Evolutionary conservation across 2,797 vertebrate genomes (phyloP).

Genomic region (Onychomys leucogaster): DNA sequence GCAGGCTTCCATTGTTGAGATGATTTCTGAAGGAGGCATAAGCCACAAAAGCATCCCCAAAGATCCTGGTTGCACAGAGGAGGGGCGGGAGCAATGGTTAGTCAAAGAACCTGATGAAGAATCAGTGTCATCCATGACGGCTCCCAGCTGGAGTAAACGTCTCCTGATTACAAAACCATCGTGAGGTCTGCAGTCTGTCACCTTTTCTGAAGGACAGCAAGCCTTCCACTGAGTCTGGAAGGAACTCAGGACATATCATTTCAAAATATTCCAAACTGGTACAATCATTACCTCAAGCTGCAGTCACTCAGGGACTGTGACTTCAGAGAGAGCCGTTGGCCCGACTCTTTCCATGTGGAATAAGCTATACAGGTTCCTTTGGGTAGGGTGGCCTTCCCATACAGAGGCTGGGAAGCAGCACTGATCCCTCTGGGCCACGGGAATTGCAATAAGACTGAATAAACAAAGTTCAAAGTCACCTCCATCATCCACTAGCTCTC

Average conservation of each 20-base stretch:
- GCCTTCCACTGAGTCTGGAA: not conserved
- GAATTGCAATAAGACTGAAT: not conserved
- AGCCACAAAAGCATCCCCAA: constrained; percentile 9
- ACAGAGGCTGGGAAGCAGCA: not conserved
- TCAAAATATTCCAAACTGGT: not conserved
- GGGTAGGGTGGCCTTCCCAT: not conserved
- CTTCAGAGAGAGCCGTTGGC: not conserved
- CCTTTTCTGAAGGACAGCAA: constrained; percentile 23
- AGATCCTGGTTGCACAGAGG: not conserved
- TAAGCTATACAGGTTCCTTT: not conserved
- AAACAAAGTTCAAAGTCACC: not conserved
- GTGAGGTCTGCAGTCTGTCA: constrained; percentile 19
- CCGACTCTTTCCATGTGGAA: not conserved
- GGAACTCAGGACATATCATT: not conserved
- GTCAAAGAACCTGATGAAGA: constrained; percentile 8
- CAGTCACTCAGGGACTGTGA: not conserved
- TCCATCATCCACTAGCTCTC: too few species aligned
- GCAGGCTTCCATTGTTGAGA: constrained; percentile 59
- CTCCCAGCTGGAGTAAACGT: constrained; percentile 15
- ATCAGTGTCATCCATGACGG: not conserved
- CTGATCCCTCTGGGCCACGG: not conserved
- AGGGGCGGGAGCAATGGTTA: not conserved
- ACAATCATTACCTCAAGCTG: not conserved
- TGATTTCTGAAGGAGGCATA: constrained; percentile 59
- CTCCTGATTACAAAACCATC: constrained; percentile 2